These are phyloP conservation scores for Eristalis intricaria DNA, from an alignment of 2,888 invertebrate genomes.

Conservation along the genomic window DNA sequence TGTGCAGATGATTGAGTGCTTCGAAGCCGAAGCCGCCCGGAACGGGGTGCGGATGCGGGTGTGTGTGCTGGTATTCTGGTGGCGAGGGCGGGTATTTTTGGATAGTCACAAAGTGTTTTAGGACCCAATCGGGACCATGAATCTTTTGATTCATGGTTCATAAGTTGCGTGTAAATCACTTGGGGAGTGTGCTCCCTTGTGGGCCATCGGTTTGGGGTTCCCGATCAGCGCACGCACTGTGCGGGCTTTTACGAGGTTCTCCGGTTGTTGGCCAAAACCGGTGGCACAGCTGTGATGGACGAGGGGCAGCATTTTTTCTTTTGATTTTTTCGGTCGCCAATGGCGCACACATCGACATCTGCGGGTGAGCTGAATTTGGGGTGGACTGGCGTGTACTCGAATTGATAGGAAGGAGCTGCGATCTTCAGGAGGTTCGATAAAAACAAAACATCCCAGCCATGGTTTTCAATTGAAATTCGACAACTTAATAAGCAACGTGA, in stretches of 20 bases:
- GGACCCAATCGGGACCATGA: constrained; percentile 38
- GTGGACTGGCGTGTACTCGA: too few relatives aligned
- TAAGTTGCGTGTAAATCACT: constrained; percentile 62
- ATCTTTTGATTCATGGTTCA: constrained; percentile 65
- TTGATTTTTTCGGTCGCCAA: background rate
- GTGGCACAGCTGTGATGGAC: background rate
- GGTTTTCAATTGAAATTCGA: too few relatives aligned
- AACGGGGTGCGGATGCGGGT: background rate
- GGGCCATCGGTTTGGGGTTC: background rate
- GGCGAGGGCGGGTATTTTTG: constrained; percentile 37
- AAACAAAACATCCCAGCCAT: too few relatives aligned
- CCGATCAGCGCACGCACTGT: background rate
- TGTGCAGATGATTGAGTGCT: constrained; percentile 34
- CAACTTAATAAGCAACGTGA: too few relatives aligned
- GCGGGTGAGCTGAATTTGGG: too few relatives aligned
- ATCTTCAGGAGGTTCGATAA: too few relatives aligned
- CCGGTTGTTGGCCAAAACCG: background rate
- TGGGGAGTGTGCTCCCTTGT: constrained; percentile 5
- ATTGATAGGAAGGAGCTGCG: too few relatives aligned
- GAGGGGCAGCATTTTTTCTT: background rate
- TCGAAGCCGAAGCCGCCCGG: background rate
- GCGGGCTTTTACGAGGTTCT: background rate
- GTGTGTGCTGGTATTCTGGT: background rate
- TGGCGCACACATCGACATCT: too few relatives aligned
- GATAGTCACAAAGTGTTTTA: constrained; percentile 24